Conservation (phyloP, 2,797 vertebrate genomes). For the Myotis findleyi region DNA sequence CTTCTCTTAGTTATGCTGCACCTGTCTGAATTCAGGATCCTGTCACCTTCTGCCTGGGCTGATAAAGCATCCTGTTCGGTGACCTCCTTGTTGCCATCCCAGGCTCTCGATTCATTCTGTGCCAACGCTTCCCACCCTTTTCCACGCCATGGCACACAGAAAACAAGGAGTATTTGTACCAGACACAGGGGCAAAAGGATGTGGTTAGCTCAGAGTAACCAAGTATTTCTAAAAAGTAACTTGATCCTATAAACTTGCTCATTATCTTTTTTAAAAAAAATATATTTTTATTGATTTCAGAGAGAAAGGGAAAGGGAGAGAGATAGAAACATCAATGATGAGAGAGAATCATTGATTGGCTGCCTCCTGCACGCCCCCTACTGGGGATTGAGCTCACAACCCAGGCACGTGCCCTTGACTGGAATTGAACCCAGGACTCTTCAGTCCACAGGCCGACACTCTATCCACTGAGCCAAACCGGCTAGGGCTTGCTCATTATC, state of each 20-base stretch:
- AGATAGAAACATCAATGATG: no score
- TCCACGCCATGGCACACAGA: fast-evolving
- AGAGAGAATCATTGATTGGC: no score
- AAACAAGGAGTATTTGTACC: not conserved
- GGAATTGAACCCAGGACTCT: no score
- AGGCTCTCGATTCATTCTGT: not conserved
- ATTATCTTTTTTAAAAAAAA: not conserved
- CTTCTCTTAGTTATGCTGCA: not conserved
- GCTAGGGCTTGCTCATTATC: not conserved
- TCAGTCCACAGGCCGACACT: no score
- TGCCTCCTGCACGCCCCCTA: no score
- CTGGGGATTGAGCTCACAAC: no score
- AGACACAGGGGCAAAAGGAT: not conserved
- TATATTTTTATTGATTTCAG: no score
- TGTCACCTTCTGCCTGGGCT: not conserved
- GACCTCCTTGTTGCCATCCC: not conserved
- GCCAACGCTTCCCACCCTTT: not conserved
- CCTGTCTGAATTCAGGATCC: not conserved
- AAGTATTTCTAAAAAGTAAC: not conserved
- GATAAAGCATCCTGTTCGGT: not conserved
- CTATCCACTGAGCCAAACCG: no score
- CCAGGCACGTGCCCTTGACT: no score
- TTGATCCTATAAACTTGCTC: not conserved
- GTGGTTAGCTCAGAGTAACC: not conserved
- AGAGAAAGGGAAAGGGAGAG: no score